A percentile compares a stretch with the other conserved stretches of the same genome.
Evolutionary conservation across 2,888 invertebrate genomes (phyloP).

Genomic region (Pachliopta kotzebuea): DNA sequence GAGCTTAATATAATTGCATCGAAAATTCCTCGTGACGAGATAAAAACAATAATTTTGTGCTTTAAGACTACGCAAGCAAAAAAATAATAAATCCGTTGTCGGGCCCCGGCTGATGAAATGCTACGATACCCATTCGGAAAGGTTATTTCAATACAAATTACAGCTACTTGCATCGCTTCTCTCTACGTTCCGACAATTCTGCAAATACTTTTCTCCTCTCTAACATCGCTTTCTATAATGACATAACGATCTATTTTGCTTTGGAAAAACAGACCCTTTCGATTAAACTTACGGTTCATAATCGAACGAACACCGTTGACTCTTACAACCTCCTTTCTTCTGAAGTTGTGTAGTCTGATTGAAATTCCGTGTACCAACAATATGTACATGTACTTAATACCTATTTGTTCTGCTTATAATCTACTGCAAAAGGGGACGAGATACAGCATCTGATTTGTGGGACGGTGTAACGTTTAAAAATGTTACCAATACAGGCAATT

Average conservation of each 20-base stretch:
- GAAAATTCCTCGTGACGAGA: conserved; percentile 73
- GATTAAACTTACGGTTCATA: conserved; percentile 28
- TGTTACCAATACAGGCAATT: conserved; percentile 65
- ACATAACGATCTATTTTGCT: conserved; percentile 35
- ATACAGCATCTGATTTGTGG: conserved; percentile 57
- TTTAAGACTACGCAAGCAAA: conserved; percentile 70
- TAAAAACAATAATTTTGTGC: conserved; percentile 79
- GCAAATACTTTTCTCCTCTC: conserved; percentile 73
- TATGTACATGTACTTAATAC: conserved; percentile 65
- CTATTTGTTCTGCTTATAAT: conserved; percentile 68
- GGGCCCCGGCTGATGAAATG: conserved; percentile 68
- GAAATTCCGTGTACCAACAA: conserved; percentile 78
- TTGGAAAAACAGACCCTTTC: conserved; percentile 31
- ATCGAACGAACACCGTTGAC: conserved; percentile 16
- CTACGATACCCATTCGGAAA: conserved; percentile 73
- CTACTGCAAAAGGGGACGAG: conserved; percentile 57
- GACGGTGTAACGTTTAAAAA: conserved; percentile 55
- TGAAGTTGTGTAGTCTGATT: conserved; percentile 54
- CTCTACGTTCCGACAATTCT: conserved; percentile 75
- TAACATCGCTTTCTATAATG: conserved; percentile 46
- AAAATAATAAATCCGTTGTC: conserved; percentile 74
- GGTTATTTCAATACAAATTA: conserved; percentile 79
- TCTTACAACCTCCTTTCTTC: conserved; percentile 35
- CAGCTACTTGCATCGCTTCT: conserved; percentile 73
- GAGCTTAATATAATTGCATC: conserved; percentile 76